A percentile compares a stretch with the other conserved stretches of the same genome.
Evolutionary conservation across 2,797 vertebrate genomes (phyloP).

Genomic region (Scolopax rusticola): DNA sequence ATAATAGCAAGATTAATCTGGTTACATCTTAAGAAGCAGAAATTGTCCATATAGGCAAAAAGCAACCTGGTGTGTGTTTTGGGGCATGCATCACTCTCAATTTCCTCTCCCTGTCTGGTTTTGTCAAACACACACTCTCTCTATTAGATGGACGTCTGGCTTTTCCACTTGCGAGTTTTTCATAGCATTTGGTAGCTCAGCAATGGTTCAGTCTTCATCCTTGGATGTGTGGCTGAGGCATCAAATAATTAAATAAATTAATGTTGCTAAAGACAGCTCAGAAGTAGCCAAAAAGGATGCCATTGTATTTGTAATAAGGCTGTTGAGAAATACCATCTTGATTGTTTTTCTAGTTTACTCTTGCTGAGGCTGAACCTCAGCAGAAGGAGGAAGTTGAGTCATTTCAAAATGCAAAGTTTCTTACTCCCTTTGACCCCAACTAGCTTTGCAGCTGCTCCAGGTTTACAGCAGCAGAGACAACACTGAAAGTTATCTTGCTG

Average conservation of each 20-base stretch:
- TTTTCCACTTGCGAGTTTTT: neutral
- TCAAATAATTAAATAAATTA: neutral
- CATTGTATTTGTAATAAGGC: neutral
- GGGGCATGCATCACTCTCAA: neutral
- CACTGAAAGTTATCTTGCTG: neutral
- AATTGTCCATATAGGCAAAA: slow-evolving; percentile 13
- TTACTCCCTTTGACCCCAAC: neutral
- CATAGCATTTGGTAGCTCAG: neutral
- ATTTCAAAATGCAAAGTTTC: neutral
- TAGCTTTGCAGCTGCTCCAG: neutral
- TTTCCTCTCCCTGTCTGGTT: neutral
- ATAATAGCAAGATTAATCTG: slow-evolving; percentile 35
- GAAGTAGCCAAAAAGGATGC: neutral
- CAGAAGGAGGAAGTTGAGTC: neutral
- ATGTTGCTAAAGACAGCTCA: neutral
- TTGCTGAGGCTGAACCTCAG: neutral
- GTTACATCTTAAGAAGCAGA: neutral
- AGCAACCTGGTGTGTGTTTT: neutral
- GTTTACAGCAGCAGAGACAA: neutral
- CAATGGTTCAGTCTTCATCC: neutral
- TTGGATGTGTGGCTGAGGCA: neutral
- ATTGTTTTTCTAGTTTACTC: neutral
- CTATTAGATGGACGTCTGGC: neutral
- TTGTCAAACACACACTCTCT: neutral
- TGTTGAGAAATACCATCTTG: neutral